Percentiles rank a stretch among this genome's conserved stretches.
Evolutionary conservation across 1,140 invertebrate species (phyloP).

Genomic region (Pachypeltis micranthus): DNA sequence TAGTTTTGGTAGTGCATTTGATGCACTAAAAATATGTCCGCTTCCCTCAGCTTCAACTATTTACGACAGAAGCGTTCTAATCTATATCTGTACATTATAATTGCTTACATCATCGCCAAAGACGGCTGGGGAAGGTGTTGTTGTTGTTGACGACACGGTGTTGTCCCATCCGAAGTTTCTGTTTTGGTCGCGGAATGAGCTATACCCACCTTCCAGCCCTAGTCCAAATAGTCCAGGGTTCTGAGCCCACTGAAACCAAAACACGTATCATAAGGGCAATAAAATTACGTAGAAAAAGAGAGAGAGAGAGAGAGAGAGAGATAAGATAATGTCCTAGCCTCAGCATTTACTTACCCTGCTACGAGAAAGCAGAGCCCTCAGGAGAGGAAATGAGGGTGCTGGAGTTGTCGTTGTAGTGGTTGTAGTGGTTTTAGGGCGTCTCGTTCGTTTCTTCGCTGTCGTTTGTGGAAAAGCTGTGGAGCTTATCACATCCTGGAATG

Average conservation of each 20-base stretch:
- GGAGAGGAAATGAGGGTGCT: conserved; percentile 13
- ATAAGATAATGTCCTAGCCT: no score
- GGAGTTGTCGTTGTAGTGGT: conserved; percentile 18
- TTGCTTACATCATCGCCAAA: background rate
- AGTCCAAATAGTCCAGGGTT: background rate
- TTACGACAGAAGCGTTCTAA: no score
- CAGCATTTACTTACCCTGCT: conserved; percentile 21
- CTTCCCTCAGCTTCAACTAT: no score
- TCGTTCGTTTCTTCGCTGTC: conserved; percentile 19
- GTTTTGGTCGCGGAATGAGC: background rate
- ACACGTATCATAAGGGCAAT: background rate
- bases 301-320: background rate
- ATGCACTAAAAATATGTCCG: no score
- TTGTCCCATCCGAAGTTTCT: background rate
- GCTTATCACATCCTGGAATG: conserved; percentile 16
- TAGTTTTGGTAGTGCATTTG: no score
- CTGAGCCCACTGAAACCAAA: background rate
- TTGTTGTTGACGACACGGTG: no score
- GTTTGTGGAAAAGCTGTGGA: conserved; percentile 16
- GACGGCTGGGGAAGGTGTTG: background rate
- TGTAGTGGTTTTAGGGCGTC: conserved; percentile 11
- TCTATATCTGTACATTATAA: background rate
- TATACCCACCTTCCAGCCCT: background rate
- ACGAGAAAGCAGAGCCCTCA: conserved; percentile 18
- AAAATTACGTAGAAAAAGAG: background rate